Evolutionary conservation across 2,888 invertebrate genomes (phyloP), one percentile per base, ranked within the genome.

Genomic region (Lumbricus terrestris): DNA sequence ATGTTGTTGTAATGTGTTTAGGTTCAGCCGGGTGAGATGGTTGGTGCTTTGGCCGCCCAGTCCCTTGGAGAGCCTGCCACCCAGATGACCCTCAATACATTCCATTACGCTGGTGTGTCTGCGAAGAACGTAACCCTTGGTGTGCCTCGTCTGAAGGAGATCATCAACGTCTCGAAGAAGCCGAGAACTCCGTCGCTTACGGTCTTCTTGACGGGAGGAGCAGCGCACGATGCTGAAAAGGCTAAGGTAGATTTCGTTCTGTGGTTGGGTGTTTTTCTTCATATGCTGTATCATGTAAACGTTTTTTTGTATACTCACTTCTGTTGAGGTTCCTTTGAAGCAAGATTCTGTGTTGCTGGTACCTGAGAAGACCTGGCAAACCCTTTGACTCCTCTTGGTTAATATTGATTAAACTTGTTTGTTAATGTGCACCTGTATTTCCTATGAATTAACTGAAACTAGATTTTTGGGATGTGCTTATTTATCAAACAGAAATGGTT

Each of bases 81-180:
- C 91, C 98, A 99, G 96, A 95, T 95, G 95, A 95, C 95, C 91
- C 96, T 99, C 95, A 99, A 99, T 95, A 99, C 99, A 96, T 99
- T 99, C 97, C 99, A 99, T 96, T 99, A 99, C 96, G 99, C 99
- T 95, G 99, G 99, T 96, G 99, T 99, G 93, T 99, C 99, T 0
- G 99, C 99, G 90, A 99, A 99, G 96, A 99, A 99, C 96, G 99
- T 99, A 96, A 99, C 99, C 0, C 96, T 99, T 90, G 99, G 99
- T 96, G 99, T 99, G 93, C 99, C 99, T 0, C 96, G 99, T 94
- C 96, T 99, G 35, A 99, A 99, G 94, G 96, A 96, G 94, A 96
- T 96, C 93, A 99, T 99, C 93, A 99, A 99, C 94, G 98, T 99
- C 93, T 98, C 98, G 89, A 99, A 99, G 95, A 97, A 97, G 95